Percentiles rank a stretch among this genome's conserved stretches.
Conservation (phyloP, 2,797 vertebrate genomes). For the Anguilla pacifica region DNA sequence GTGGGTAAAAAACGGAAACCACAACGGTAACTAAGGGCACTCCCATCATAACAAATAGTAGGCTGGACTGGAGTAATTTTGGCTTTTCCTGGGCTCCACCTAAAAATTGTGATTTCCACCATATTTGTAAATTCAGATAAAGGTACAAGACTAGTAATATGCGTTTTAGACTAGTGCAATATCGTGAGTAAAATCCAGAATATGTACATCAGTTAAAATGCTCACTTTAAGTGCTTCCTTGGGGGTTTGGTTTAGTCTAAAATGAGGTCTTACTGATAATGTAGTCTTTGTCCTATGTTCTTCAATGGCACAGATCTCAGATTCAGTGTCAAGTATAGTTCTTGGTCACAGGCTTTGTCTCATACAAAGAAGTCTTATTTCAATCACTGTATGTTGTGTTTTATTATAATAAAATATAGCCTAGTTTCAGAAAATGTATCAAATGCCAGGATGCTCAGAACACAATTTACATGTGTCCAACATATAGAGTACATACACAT, state of each 20-base stretch:
- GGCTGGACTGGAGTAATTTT: not conserved
- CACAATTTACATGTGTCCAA: not conserved
- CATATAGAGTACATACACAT: not conserved
- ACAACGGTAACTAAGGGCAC: slow-evolving; percentile 66
- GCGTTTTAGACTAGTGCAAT: not conserved
- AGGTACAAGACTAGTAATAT: not conserved
- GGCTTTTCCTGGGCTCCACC: not conserved
- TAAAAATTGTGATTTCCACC: not conserved
- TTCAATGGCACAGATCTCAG: not conserved
- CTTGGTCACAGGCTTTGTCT: not conserved
- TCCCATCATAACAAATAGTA: slow-evolving; percentile 57
- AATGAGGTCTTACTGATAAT: not conserved
- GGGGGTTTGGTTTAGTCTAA: not conserved
- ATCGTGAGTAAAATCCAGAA: not conserved
- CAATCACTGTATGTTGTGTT: not conserved
- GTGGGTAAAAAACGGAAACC: slow-evolving; percentile 51
- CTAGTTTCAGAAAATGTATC: not conserved
- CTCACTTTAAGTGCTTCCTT: not conserved
- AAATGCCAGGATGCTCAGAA: not conserved
- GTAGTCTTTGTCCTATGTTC: not conserved
- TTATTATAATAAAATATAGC: not conserved
- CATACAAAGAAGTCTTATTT: not conserved
- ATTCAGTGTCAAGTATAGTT: not conserved
- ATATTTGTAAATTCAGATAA: not conserved
- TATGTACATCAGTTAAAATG: not conserved